A percentile compares a stretch with the other conserved stretches of the same genome.
Conservation (phyloP, 2,888 invertebrate species). For the Agriopis leucophaearia region DNA sequence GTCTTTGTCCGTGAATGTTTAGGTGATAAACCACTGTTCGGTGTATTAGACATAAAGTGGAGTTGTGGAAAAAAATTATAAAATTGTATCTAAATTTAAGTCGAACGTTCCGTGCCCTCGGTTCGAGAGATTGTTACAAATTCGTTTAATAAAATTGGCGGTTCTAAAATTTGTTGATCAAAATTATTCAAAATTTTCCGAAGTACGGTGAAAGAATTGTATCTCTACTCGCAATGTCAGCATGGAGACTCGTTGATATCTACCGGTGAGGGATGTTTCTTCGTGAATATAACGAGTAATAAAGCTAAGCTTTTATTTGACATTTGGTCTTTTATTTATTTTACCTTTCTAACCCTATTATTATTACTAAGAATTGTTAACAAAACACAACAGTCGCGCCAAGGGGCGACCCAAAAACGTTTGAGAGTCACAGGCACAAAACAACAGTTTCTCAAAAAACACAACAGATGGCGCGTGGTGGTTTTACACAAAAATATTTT, state of each 20-base stretch:
- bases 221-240: slow-evolving; percentile 74
- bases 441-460: not conserved
- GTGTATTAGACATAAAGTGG: slow-evolving; percentile 82
- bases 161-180: slow-evolving; percentile 73
- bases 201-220: slow-evolving; percentile 72
- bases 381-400: not conserved
- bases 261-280: slow-evolving; percentile 85
- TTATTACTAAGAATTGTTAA: not conserved
- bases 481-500: not conserved
- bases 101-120: slow-evolving; percentile 46
- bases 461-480: not conserved
- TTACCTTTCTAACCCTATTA: not conserved
- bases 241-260: slow-evolving; percentile 77
- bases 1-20: slow-evolving; percentile 86
- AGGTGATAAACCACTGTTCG: slow-evolving; percentile 82
- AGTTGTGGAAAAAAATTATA: slow-evolving; percentile 67
- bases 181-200: slow-evolving; percentile 78
- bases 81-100: slow-evolving; percentile 73
- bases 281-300: slow-evolving; percentile 90
- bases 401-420: not conserved
- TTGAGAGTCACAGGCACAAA: slow-evolving; percentile 2
- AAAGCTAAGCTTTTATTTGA: slow-evolving; percentile 92
- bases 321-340: slow-evolving; percentile 70
- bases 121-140: slow-evolving; percentile 60
- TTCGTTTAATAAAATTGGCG: slow-evolving; percentile 74